Conservation (phyloP, 2,113 vertebrate genomes). For the Maccullochella peelii region DNA sequence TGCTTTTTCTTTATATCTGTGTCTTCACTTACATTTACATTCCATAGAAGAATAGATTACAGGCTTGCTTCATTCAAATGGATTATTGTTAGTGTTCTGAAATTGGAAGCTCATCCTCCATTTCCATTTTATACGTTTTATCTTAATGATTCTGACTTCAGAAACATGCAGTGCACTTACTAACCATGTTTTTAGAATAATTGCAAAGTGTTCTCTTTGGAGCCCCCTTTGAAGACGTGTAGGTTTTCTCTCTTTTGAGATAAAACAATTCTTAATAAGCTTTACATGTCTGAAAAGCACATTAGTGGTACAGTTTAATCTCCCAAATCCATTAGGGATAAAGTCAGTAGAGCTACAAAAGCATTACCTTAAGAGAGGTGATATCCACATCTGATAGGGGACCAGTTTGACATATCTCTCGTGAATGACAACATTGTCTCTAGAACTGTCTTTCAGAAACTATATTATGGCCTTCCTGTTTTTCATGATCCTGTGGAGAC, state of each 20-base stretch:
- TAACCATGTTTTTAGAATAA: neutral
- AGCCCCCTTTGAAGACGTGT: neutral
- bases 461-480: neutral
- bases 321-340: constrained; percentile 1
- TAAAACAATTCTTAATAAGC: neutral
- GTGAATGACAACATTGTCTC: neutral
- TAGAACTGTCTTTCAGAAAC: neutral
- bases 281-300: neutral
- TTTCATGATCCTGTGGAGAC: neutral
- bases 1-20: neutral
- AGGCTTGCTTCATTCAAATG: neutral
- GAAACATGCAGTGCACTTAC: neutral
- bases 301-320: neutral
- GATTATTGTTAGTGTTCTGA: neutral
- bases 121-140: neutral
- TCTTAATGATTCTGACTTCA: neutral
- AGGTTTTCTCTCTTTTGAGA: neutral
- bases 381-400: neutral
- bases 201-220: neutral
- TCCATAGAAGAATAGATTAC: neutral
- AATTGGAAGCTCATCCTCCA: too few species aligned
- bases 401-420: neutral
- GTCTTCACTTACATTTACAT: neutral
- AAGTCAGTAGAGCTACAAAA: neutral
- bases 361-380: neutral